Base-by-base conservation (phyloP, 2,888 invertebrate genomes). In the Amphipyra tragopoginis region DNA sequence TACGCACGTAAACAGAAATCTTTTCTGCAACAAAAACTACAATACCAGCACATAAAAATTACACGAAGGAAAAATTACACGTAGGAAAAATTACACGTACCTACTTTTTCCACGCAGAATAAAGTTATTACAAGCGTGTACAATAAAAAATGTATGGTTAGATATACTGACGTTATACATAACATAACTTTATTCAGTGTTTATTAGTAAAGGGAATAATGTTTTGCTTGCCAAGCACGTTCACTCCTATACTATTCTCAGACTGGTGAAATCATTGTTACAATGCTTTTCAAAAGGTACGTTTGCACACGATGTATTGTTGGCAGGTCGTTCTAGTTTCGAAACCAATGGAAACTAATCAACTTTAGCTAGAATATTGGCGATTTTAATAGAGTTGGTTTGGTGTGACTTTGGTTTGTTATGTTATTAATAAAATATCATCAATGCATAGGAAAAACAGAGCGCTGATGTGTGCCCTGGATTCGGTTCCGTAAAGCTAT, bases 181-280 rank as follows among this genome's bases (percentile, higher is more conserved):
- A 3, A 21, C 21, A 21, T 21, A 1, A 21, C 21, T 21, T 21
- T 21, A 21, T 21, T 21, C 21, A 21, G 3, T 21, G 21, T 21
- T 21, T 21, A 21, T 21, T 21, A 21, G 21, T 21, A 21, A 21
- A 21, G 3, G 1, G 21, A 2, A 11, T 56, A 53, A 33, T 55
- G 49, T 56, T 75, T 56, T 14, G 36, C 38, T 60, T 34, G 11
- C 66, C 34, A 21, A 50, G 47, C 72, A 75, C 66, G 72, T 75
- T 49, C 53, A 9, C 15, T 53, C 39, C 39, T 29, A 13, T 43
- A 55, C 53, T 47, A 42, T 65, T 71, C 53, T 14, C n/a, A 39
- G 42, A 48, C 13, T 45, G 45, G 21, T 56, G 43, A 50, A 75
- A 75, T 71, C 72, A 53, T 57, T 60, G 59, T 57, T 71, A 45